Percentiles rank a stretch among this genome's conserved stretches.
Evolutionary conservation across 1,140 invertebrate genomes (phyloP).

Genomic region (Penaeus indicus): DNA sequence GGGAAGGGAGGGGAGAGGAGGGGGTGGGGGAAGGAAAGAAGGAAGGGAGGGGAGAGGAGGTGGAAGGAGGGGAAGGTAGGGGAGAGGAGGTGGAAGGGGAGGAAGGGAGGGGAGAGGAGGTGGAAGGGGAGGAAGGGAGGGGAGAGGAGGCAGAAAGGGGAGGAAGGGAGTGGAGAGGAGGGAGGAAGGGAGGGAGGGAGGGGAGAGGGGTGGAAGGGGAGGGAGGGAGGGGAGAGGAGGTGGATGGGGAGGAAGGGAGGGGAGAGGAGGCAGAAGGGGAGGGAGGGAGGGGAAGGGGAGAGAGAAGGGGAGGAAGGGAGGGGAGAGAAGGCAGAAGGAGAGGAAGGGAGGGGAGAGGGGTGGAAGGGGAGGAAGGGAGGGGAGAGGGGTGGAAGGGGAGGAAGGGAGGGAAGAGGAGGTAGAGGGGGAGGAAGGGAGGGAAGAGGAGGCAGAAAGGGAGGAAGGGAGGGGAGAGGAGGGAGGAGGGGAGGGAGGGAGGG

Average conservation of each 20-base stretch:
- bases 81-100: neutral
- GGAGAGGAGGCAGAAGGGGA: neutral
- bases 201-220: neutral
- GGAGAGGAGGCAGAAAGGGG: neutral
- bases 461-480: no score
- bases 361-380: neutral
- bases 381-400: no score
- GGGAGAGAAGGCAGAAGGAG: neutral
- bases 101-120: no score
- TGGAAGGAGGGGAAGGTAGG: neutral
- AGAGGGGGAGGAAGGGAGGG: no score
- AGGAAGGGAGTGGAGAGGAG: neutral
- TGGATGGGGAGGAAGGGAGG: neutral
- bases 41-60: neutral
- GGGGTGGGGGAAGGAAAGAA: neutral
- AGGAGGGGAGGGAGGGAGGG: no score
- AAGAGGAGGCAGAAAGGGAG: no score
- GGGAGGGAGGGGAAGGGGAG: neutral
- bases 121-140: no score
- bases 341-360: neutral
- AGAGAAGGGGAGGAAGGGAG: neutral
- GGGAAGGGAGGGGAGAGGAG: neutral
- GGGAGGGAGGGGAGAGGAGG: constrained; percentile 1
- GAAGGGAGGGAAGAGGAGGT: no score
- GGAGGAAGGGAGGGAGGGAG: neutral